phyloP scores from a whole-genome alignment of 2,888 invertebrate species.

The Bruchidius siliquastri region DNA sequence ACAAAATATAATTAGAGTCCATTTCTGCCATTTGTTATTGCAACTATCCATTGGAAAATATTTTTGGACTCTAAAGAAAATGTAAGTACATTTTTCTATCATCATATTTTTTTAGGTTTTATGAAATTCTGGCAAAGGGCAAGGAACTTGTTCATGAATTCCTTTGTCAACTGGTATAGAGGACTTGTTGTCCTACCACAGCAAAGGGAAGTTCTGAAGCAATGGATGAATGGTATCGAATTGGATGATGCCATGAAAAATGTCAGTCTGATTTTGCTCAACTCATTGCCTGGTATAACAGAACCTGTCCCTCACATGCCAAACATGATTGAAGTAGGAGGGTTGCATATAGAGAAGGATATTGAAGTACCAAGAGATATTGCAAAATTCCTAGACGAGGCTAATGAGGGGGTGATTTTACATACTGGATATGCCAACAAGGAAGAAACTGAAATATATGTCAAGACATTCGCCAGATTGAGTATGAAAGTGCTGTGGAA shows the following conservation, averaged over 20 bases:
- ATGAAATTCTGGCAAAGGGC: constrained; percentile 53
- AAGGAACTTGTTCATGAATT: constrained; percentile 46
- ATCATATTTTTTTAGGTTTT: background rate
- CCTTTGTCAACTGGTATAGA: constrained; percentile 29
- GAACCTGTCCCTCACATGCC: constrained; percentile 51
- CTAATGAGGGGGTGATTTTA: constrained; percentile 8
- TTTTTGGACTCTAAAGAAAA: no score
- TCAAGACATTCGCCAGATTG: background rate
- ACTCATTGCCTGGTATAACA: constrained; percentile 51
- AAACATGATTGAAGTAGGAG: constrained; percentile 51
- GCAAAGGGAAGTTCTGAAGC: constrained; percentile 26
- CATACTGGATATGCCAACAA: background rate
- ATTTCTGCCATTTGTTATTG: no score
- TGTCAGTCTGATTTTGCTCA: constrained; percentile 33
- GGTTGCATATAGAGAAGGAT: constrained; percentile 2
- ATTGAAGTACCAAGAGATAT: background rate
- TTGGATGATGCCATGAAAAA: constrained; percentile 28
- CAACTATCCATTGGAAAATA: no score
- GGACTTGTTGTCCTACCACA: constrained; percentile 23
- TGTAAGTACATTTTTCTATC: no score
- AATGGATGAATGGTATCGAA: constrained; percentile 27
- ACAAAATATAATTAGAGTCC: no score
- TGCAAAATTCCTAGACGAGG: background rate
- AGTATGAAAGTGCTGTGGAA: constrained; percentile 56
- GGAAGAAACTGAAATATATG: background rate